Conservation (phyloP, 2,797 vertebrate species). For the Propithecus perrieri region DNA sequence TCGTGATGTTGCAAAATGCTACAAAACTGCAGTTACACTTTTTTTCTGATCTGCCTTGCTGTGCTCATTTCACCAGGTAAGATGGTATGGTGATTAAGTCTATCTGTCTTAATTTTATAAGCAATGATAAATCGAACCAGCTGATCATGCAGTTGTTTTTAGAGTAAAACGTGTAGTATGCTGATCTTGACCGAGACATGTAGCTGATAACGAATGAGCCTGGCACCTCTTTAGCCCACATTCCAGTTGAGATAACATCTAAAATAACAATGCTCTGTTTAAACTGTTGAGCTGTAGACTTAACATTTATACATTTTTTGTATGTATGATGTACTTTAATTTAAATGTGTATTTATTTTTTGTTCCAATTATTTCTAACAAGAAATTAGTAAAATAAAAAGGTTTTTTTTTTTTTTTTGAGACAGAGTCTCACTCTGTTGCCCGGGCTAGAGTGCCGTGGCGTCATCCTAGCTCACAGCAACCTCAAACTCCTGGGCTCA, state of each 20-base stretch:
- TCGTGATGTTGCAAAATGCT: not conserved
- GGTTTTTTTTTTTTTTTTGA: too few species aligned
- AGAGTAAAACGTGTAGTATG: not conserved
- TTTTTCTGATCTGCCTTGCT: not conserved
- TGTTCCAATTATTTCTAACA: not conserved
- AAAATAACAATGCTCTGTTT: not conserved
- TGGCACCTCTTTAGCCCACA: not conserved
- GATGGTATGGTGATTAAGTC: not conserved
- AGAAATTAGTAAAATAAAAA: conserved; percentile 6
- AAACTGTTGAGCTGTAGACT: not conserved
- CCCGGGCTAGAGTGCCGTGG: too few species aligned
- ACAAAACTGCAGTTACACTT: not conserved
- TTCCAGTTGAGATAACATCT: not conserved
- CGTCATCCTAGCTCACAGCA: too few species aligned
- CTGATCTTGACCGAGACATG: not conserved
- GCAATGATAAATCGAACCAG: not conserved
- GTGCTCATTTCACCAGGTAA: not conserved
- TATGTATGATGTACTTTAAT: not conserved
- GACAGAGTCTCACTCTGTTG: too few species aligned
- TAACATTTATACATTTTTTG: not conserved
- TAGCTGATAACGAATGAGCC: not conserved
- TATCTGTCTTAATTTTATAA: not conserved
- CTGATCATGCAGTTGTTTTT: not conserved
- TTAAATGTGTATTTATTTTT: conserved; percentile 32
- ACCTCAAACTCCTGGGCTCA: too few species aligned